Conservation (phyloP, 2,113 vertebrate species). For the Pterocles gutturalis region DNA sequence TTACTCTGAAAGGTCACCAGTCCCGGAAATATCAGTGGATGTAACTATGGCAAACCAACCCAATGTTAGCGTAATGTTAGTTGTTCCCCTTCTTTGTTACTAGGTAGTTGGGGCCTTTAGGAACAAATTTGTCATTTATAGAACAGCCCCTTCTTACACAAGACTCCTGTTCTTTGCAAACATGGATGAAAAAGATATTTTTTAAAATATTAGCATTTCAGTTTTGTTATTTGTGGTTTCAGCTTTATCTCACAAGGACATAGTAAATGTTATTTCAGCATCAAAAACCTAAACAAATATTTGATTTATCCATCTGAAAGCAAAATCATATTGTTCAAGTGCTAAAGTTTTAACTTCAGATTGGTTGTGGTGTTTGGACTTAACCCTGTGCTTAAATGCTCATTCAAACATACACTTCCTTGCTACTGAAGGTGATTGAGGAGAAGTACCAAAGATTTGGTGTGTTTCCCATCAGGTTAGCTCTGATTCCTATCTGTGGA, state of each 20-base stretch:
- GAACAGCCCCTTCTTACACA: neutral
- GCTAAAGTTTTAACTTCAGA: neutral
- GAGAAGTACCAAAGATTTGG: neutral
- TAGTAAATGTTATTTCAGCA: neutral
- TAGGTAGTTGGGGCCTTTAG: neutral
- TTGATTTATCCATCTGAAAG: neutral
- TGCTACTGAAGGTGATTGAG: neutral
- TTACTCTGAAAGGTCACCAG: neutral
- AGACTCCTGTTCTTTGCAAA: neutral
- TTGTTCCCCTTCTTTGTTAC: neutral
- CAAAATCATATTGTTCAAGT: neutral
- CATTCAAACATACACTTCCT: neutral
- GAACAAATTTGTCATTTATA: neutral
- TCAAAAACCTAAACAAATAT: neutral
- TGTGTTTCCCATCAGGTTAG: neutral
- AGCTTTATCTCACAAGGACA: neutral
- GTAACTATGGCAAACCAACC: neutral
- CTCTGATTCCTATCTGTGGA: neutral
- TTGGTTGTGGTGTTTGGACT: neutral
- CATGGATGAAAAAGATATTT: neutral
- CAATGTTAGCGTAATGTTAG: neutral
- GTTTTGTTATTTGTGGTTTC: neutral
- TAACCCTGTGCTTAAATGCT: neutral
- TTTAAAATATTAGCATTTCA: neutral
- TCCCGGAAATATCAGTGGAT: neutral